Evolutionary conservation across 2,888 invertebrate genomes (phyloP).

Genomic region (Patella depressa): DNA sequence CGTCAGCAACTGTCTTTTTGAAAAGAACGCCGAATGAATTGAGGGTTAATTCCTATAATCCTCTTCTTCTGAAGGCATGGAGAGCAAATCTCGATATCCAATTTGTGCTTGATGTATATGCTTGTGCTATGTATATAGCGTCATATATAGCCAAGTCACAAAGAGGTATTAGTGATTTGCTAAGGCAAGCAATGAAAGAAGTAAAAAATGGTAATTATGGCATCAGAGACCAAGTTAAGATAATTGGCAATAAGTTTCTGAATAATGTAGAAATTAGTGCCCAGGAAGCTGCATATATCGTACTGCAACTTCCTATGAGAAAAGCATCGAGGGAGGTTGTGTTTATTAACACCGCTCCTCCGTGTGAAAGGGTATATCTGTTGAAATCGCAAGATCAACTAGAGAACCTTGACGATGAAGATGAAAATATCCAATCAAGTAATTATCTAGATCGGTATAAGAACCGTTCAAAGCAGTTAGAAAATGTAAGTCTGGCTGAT

Average conservation of each 20-base stretch:
- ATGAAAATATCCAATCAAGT: conserved; percentile 32
- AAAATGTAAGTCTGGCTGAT: conserved; percentile 33
- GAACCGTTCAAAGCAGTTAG: conserved; percentile 30
- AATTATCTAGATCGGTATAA: conserved; percentile 38
- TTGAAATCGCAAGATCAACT: too few relatives aligned
- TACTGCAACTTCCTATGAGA: conserved; percentile 47
- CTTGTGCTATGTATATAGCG: too few relatives aligned
- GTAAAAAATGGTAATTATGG: conserved; percentile 22
- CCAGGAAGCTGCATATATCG: conserved; percentile 51
- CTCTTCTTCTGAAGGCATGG: conserved; percentile 9
- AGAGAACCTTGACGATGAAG: too few relatives aligned
- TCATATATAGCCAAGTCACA: conserved; percentile 34
- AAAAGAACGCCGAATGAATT: conserved; percentile 25
- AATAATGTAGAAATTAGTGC: conserved; percentile 46
- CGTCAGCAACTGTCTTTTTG: conserved; percentile 24
- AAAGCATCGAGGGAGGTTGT: conserved; percentile 32
- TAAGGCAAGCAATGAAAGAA: conserved; percentile 39
- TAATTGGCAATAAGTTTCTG: too few relatives aligned
- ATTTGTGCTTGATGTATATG: too few relatives aligned
- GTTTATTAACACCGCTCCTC: conserved; percentile 42
- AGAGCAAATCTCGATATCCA: too few relatives aligned
- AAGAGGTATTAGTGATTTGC: conserved; percentile 41
- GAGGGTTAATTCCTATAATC: conserved; percentile 30
- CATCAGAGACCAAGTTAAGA: conserved; percentile 33
- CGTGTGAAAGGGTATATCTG: too few relatives aligned